Evolutionary conservation across 2,888 invertebrate species (phyloP), one percentile per base, ranked within the genome.

Genomic region (Andrena bucephala): DNA sequence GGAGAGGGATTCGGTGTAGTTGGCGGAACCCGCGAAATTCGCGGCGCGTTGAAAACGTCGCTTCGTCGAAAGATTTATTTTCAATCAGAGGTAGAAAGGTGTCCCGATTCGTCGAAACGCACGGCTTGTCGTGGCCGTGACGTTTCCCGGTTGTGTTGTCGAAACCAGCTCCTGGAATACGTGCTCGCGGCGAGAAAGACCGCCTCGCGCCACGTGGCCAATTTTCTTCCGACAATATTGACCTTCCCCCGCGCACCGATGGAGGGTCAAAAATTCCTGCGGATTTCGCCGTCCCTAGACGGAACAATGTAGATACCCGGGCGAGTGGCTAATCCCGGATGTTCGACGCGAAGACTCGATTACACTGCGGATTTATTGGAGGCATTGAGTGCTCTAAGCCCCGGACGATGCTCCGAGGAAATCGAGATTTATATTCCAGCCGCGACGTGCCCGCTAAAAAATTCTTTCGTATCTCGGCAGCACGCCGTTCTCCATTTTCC

Each of bases 221-320:
- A 90, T 90, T 90, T 90, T 90, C 90, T 90, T 89, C 87, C 81
- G 90, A 89, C 90, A 90, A 90, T 90, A 90, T 90, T 90, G 90
- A 90, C 88, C 89, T 82, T 86, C 29, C 29, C 83, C 63, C 63
- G 77, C 59, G 65, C 80, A 72, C 75, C 27, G 67, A 54, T 59
- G 67, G 81, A 69, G 84, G 83, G 77, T 73, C 88, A 89, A 89
- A 89, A 87, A 89, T 89, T 88, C 80, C 88, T 77, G 68, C 81
- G 82, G 83, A 83, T 85, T 85, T 83, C 82, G 75, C 57, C 81
- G 75, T 76, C 76, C 68, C 68, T 50, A 76, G 83, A 67, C 81
- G 70, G 71, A 77, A 83, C 81, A 78, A 84, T 75, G 83, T 77
- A 77, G 84, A 78, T 81, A 85, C 69, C 57, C 75, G 68, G 83